Evolutionary conservation across 2,113 vertebrate species (phyloP).

Genomic region (Cephalopholis sonnerati): DNA sequence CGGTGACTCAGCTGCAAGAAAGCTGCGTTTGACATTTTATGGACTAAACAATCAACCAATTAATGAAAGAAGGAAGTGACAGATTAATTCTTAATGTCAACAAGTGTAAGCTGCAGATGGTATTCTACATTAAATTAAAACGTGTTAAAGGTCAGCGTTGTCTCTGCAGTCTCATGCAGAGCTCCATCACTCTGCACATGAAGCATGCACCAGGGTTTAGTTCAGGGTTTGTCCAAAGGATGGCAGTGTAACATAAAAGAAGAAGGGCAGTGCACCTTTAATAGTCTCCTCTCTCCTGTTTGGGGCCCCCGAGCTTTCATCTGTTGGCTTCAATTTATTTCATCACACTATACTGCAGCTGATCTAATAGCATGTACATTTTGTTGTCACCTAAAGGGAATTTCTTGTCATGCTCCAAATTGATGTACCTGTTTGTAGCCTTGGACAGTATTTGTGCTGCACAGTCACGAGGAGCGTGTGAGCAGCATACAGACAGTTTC

Average conservation of each 20-base stretch:
- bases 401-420: constrained; percentile 74
- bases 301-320: constrained; percentile 71
- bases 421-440: constrained; percentile 77
- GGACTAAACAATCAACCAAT: not conserved
- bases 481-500: constrained; percentile 50
- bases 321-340: constrained; percentile 78
- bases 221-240: constrained; percentile 60
- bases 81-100: not conserved
- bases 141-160: not conserved
- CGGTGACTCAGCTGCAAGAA: too few species aligned
- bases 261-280: not conserved
- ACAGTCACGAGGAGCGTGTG: constrained; percentile 44
- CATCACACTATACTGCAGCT: constrained; percentile 74
- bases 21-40: not conserved
- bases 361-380: constrained; percentile 80
- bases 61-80: not conserved
- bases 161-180: not conserved
- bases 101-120: not conserved
- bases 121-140: not conserved
- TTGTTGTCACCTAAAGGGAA: constrained; percentile 77
- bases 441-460: constrained; percentile 72
- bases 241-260: constrained; percentile 72
- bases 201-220: not conserved
- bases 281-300: constrained; percentile 42
- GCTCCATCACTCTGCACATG: not conserved